Base-by-base conservation (phyloP, 2,888 invertebrate species). In the Apamea monoglypha region DNA sequence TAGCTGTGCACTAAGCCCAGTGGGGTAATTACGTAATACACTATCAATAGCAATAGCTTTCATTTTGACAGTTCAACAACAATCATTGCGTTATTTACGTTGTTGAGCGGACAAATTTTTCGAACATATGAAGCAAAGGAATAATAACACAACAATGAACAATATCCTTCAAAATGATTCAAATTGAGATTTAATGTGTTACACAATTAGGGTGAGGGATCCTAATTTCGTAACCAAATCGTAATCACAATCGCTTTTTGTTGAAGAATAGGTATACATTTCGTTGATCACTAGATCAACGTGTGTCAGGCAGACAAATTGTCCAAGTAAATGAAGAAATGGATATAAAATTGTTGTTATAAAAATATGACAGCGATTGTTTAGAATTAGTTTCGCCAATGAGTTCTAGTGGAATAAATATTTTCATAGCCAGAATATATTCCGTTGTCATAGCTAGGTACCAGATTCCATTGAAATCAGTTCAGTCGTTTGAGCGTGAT, bases 401-500 rank as follows among this genome's bases (percentile, higher is more conserved):
- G 3, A 70, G 10, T 18, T 63, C 1, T 63, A 14, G 32, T 53
- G 36, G 16, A 70, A 47, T 56, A 59, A 16, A 7, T 44, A 21
- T 61, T 18, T 32, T 72, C 0, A 63, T 64, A 56, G 6, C 32
- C 29, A 5, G 0, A 32, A 47, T 64, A 25, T 36, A 50, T 29
- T 32, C 72, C 29, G 21, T 68, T 59, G n/a, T 59, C 6, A 59
- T 64, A 44, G 10, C 10, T 29, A 50, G 25, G 25, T 71, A 59
- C 0, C 5, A 2, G 21, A 61, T 44, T 29, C 32, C 18, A 53
- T 75, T 74, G 53, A 80, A 80, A 80, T 67, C 80, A 80, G 3
- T 59, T 73, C 25, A 68, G 53, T 68, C 53, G 40, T 44, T 74
- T 53, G 68, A 80, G 44, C 50, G 36, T 68, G 74, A 80, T 74